Conservation (phyloP, 2,888 invertebrate genomes). For the Leucania comma region DNA sequence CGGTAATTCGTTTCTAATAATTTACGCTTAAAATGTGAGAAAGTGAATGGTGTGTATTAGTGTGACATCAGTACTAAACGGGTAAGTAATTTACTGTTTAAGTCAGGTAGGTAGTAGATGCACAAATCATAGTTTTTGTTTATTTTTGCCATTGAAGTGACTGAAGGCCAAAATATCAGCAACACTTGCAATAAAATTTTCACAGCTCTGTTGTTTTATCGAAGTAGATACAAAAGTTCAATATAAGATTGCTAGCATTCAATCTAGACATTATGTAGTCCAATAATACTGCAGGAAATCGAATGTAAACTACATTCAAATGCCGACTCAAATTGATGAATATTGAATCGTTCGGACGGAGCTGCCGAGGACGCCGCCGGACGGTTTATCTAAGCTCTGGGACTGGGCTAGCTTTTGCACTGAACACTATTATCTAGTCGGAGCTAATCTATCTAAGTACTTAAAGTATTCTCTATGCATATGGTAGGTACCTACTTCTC, state of each 20-base stretch:
- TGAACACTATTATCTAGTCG: too few relatives aligned
- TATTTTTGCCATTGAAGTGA: slow-evolving; percentile 14
- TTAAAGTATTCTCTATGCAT: too few relatives aligned
- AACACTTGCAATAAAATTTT: background rate
- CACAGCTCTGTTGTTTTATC: slow-evolving; percentile 2
- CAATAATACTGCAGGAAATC: slow-evolving; percentile 29
- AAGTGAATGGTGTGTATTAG: slow-evolving; percentile 18
- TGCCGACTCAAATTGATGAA: slow-evolving; percentile 36
- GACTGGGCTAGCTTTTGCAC: background rate
- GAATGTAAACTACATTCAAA: slow-evolving; percentile 40
- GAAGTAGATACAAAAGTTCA: background rate
- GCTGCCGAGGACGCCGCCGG: too few relatives aligned
- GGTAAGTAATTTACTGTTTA: slow-evolving; percentile 36
- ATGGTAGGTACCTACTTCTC: too few relatives aligned
- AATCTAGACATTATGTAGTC: slow-evolving; percentile 14
- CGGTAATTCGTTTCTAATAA: slow-evolving; percentile 42
- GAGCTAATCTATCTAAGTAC: too few relatives aligned
- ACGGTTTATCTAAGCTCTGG: background rate
- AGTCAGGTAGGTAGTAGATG: background rate
- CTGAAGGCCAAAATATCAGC: background rate
- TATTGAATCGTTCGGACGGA: slow-evolving; percentile 29
- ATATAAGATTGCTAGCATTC: background rate
- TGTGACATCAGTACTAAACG: background rate
- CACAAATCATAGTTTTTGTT: slow-evolving; percentile 14
- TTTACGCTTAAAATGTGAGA: slow-evolving; percentile 18